Conservation (phyloP, 2,797 vertebrate genomes). For the Gymnothorax reevesii region DNA sequence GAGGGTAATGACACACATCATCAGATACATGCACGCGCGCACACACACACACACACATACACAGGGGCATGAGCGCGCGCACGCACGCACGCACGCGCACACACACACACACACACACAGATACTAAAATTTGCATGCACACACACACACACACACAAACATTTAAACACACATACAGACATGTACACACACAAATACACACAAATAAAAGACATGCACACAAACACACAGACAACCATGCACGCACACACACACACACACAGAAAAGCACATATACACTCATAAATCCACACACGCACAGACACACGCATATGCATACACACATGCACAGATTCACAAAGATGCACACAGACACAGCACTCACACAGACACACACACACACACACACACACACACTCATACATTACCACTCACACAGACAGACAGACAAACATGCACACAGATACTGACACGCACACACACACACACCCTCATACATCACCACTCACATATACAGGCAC, state of each 20-base stretch:
- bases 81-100: neutral
- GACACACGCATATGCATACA: neutral
- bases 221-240: neutral
- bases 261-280: constrained; percentile 46
- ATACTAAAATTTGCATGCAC: constrained; percentile 61
- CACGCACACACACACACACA: constrained; percentile 22
- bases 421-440: neutral
- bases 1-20: constrained; percentile 17
- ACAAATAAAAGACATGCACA: neutral
- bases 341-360: neutral
- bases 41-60: neutral
- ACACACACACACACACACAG: constrained; percentile 39
- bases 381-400: constrained; percentile 55
- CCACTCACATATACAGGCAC: neutral
- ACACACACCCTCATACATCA: neutral
- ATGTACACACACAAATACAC: neutral
- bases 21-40: neutral
- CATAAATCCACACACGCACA: neutral
- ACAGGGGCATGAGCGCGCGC: too few relatives aligned
- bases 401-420: constrained; percentile 43
- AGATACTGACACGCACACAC: neutral
- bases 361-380: constrained; percentile 35
- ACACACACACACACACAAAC: neutral
- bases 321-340: neutral
- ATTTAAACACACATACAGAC: neutral